phyloP scores from a whole-genome alignment of 2,888 invertebrate species.

The Clivina fossor region DNA sequence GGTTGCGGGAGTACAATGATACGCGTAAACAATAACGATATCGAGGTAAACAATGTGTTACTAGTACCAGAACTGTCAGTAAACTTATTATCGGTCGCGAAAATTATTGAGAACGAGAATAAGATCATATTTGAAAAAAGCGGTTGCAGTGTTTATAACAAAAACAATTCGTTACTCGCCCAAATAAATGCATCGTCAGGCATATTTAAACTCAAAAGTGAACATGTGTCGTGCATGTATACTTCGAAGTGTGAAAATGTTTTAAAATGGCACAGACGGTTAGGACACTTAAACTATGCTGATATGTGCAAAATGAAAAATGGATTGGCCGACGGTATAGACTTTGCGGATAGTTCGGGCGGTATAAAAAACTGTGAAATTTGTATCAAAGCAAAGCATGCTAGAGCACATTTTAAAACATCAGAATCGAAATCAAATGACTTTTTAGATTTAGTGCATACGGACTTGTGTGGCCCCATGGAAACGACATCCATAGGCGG shows the following conservation, averaged over 20 bases:
- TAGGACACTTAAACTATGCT: conserved; percentile 34
- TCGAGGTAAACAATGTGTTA: conserved; percentile 19
- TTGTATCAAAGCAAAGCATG: conserved; percentile 42
- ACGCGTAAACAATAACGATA: conserved; percentile 14
- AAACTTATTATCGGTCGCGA: conserved; percentile 19
- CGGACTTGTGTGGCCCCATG: conserved; percentile 48
- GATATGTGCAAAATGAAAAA: conserved; percentile 22
- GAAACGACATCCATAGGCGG: conserved; percentile 44
- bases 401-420: conserved; percentile 38
- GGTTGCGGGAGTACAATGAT: neutral
- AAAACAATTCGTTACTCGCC: conserved; percentile 7
- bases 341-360: conserved; percentile 6
- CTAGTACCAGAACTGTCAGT: conserved; percentile 18
- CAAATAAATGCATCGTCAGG: conserved; percentile 8
- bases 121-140: conserved; percentile 15
- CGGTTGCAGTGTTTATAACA: conserved; percentile 14
- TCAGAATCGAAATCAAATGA: conserved; percentile 35
- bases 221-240: conserved; percentile 15
- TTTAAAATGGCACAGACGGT: conserved; percentile 33
- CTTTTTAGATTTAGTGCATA: conserved; percentile 45
- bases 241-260: conserved; percentile 1
- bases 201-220: conserved; percentile 9
- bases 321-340: conserved; percentile 15
- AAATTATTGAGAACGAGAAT: conserved; percentile 19
- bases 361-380: conserved; percentile 33